Evolutionary conservation across 1,140 invertebrate species (phyloP).

Genomic region (Ditylenchus dipsaci): DNA sequence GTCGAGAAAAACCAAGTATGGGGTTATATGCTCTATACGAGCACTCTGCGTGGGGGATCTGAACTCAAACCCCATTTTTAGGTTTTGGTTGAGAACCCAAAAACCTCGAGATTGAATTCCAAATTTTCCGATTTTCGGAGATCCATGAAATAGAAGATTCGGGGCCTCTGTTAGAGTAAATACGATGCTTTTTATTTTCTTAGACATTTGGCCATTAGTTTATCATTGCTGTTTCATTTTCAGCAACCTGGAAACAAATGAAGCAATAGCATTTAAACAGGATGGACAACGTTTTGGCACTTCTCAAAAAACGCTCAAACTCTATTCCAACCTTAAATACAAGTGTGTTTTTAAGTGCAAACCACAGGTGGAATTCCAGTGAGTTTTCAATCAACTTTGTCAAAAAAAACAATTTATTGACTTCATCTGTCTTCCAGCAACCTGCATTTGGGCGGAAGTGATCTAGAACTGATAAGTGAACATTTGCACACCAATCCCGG

Average conservation of each 20-base stretch:
- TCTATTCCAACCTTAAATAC: conserved; percentile 26
- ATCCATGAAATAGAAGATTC: too few species aligned
- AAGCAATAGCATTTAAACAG: conserved; percentile 37
- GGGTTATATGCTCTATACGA: too few species aligned
- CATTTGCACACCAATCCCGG: background rate
- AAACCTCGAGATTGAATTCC: too few species aligned
- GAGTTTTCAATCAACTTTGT: conserved; percentile 3
- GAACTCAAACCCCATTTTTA: too few species aligned
- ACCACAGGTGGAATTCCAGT: conserved; percentile 33
- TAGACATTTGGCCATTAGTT: too few species aligned
- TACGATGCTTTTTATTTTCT: too few species aligned
- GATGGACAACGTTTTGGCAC: conserved; percentile 33
- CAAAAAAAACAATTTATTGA: background rate
- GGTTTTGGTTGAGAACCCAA: too few species aligned
- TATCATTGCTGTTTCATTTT: background rate
- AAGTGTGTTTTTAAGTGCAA: conserved; percentile 34
- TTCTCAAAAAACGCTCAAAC: conserved; percentile 31
- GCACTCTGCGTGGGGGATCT: too few species aligned
- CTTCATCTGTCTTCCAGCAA: conserved; percentile 16
- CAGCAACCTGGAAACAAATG: conserved; percentile 32
- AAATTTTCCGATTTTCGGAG: too few species aligned
- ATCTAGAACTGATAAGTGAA: conserved; percentile 33
- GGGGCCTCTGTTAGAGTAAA: too few species aligned
- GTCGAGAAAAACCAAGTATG: too few species aligned
- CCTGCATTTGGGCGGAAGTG: conserved; percentile 36